Base-by-base conservation (phyloP, 1,140 invertebrate species). In the Subanguina moxae region DNA sequence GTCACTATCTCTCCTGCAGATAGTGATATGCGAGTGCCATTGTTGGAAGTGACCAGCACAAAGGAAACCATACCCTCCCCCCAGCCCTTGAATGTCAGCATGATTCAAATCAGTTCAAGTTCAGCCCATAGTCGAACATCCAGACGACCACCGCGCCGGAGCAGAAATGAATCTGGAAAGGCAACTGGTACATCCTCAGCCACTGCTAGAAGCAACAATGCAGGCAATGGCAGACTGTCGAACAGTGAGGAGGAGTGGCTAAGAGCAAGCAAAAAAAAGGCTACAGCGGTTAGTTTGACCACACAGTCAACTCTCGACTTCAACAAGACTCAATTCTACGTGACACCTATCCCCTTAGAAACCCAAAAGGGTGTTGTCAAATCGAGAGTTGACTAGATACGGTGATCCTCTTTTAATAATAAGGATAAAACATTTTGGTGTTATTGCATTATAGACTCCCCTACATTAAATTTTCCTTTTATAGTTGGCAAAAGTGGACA, bases 201-300 rank as follows among this genome's bases (percentile, higher is more conserved):
- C 11, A 1, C 17, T 19, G 19, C 28, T 62, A 25, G 32, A 9
- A 21, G 25, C 61, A 52, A 15, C 23, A 52, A 52, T 52, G n/a
- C n/a, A 19, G 48, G 3, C 3, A 19, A 52, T 52, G n/a, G n/a
- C 48, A 25, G 48, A 48, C 7, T 63, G 1, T 59, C 30, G 15
- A 63, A 57, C 13, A 62, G 67, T 23, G 74, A 74, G 46, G 48
- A 42, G 21, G 71, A 73, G 57, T 73, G 71, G 71, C 52, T 64
- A 1, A 38, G 21, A 27, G 71, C 64, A 19, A 65, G 65, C 43
- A 73, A 76, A 28, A 68, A 71, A 17, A 43, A 42, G 19, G 61
- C 73, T 1, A 52, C 28, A 38, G 73, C 73, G 71, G 32, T 38
- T 3, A 38, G 32, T 38, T 38, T 38, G n/a, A n/a, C 32, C 32